phyloP scores from a whole-genome alignment of 2,797 vertebrate genomes.

The Cossypha dichroa region DNA sequence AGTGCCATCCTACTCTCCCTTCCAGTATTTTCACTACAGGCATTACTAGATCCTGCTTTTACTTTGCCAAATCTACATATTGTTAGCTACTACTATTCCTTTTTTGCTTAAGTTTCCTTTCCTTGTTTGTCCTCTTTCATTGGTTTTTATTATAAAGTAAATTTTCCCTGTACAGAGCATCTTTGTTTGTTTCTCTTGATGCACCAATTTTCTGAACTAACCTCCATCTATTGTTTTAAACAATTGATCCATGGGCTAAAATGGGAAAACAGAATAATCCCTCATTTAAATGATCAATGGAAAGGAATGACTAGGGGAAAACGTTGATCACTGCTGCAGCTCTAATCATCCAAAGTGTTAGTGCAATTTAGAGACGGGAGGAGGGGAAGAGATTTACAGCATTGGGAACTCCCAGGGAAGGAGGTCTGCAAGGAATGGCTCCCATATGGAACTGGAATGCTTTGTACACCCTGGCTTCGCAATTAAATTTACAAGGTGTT shows the following conservation, averaged over 20 bases:
- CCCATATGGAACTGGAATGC: slow-evolving; percentile 64
- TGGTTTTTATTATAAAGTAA: background rate
- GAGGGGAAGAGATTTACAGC: slow-evolving; percentile 55
- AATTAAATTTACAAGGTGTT: slow-evolving; percentile 67
- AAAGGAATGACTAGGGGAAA: slow-evolving; percentile 49
- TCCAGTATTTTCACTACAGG: background rate
- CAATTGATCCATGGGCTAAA: slow-evolving; percentile 53
- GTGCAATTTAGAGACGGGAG: slow-evolving; percentile 25
- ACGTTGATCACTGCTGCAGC: background rate
- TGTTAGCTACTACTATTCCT: background rate
- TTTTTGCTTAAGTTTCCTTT: background rate
- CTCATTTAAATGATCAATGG: slow-evolving; percentile 70
- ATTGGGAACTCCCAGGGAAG: slow-evolving; percentile 11
- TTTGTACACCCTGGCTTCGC: slow-evolving; percentile 48
- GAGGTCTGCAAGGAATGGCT: slow-evolving; percentile 54
- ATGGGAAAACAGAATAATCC: slow-evolving; percentile 63
- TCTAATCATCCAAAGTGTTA: slow-evolving; percentile 53
- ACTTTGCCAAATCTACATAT: background rate
- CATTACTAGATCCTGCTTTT: background rate
- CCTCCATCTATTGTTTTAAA: slow-evolving; percentile 49
- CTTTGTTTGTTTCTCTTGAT: background rate
- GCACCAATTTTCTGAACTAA: slow-evolving; percentile 6
- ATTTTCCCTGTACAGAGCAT: background rate
- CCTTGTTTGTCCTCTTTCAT: background rate
- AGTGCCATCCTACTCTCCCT: background rate